These are phyloP conservation scores for Drosophila nannoptera DNA, from an alignment of 1,140 invertebrate species.

Conservation along the genomic window DNA sequence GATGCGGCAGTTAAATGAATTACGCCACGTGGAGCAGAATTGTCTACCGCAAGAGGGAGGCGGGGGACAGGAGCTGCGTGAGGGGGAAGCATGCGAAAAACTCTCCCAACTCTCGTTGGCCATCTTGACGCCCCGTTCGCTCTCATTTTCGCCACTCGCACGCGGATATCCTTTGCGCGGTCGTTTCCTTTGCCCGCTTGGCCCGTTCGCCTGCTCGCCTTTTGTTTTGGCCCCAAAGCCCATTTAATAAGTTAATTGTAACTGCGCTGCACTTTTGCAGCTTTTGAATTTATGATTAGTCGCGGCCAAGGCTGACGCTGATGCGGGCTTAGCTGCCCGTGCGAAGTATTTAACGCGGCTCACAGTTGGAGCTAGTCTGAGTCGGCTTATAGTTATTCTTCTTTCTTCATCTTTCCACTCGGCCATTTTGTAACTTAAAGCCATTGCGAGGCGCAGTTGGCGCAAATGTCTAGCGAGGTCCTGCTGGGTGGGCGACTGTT, in stretches of 20 bases:
- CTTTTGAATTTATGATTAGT: slow-evolving; percentile 75
- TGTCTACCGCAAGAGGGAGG: too few species aligned
- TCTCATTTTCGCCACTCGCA: slow-evolving; percentile 55
- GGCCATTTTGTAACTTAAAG: slow-evolving; percentile 45
- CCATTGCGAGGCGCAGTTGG: slow-evolving; percentile 44
- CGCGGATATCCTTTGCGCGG: slow-evolving; percentile 29
- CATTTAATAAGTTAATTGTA: slow-evolving; percentile 79
- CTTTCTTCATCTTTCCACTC: neutral
- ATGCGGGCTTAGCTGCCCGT: slow-evolving; percentile 26
- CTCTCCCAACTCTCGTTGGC: slow-evolving; percentile 3
- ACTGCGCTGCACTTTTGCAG: slow-evolving; percentile 69
- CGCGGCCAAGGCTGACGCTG: slow-evolving; percentile 25
- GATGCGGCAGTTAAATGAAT: slow-evolving; percentile 45
- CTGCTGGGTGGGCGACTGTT: slow-evolving; percentile 55
- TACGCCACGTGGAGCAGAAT: slow-evolving; percentile 11
- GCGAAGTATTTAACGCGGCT: slow-evolving; percentile 47
- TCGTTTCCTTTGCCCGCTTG: slow-evolving; percentile 17
- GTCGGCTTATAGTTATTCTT: slow-evolving; percentile 20
- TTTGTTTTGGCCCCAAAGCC: slow-evolving; percentile 44
- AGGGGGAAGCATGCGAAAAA: slow-evolving; percentile 13
- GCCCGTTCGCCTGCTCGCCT: slow-evolving; percentile 9
- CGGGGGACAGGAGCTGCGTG: neutral
- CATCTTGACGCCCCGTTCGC: slow-evolving; percentile 47
- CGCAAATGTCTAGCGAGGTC: slow-evolving; percentile 71
- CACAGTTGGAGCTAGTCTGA: slow-evolving; percentile 21